These are phyloP conservation scores for Ostrea denselamellosa DNA, from an alignment of 1,140 invertebrate genomes.

Conservation along the genomic window DNA sequence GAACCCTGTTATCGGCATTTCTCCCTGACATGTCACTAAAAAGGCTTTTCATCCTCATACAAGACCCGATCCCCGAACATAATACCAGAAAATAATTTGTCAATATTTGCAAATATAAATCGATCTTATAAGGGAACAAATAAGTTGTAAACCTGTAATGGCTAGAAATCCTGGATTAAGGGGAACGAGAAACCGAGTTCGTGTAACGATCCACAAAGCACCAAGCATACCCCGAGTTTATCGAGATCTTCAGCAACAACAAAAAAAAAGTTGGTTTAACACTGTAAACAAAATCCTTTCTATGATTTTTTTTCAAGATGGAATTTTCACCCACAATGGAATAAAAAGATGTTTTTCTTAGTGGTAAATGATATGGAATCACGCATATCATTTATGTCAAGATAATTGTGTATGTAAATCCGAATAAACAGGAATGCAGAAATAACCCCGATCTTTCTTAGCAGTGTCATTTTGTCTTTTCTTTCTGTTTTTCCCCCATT, in stretches of 20 bases:
- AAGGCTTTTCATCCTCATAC: slow-evolving; percentile 26
- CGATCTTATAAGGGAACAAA: slow-evolving; percentile 39
- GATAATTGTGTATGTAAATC: not conserved
- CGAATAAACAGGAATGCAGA: not conserved
- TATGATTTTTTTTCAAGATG: not conserved
- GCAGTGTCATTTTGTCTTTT: not conserved
- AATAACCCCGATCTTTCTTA: not conserved
- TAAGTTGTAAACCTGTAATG: slow-evolving; percentile 26
- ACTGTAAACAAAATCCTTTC: not conserved
- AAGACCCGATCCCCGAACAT: slow-evolving; percentile 16
- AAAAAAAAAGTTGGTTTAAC: not conserved
- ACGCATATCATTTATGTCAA: not conserved
- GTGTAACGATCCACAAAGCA: not conserved
- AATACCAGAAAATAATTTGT: slow-evolving; percentile 38
- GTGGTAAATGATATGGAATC: slow-evolving; percentile 6
- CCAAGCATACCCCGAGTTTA: not conserved
- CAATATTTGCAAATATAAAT: slow-evolving; percentile 40
- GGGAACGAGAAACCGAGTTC: slow-evolving; percentile 4
- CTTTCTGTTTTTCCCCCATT: too few relatives aligned
- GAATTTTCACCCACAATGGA: not conserved
- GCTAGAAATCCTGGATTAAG: slow-evolving; percentile 3
- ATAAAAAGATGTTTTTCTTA: not conserved
- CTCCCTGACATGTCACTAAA: slow-evolving; percentile 16
- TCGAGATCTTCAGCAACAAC: not conserved
- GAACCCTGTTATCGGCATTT: not conserved